Base-by-base conservation (phyloP, 2,888 invertebrate species). In the Amphipoea lucens region DNA sequence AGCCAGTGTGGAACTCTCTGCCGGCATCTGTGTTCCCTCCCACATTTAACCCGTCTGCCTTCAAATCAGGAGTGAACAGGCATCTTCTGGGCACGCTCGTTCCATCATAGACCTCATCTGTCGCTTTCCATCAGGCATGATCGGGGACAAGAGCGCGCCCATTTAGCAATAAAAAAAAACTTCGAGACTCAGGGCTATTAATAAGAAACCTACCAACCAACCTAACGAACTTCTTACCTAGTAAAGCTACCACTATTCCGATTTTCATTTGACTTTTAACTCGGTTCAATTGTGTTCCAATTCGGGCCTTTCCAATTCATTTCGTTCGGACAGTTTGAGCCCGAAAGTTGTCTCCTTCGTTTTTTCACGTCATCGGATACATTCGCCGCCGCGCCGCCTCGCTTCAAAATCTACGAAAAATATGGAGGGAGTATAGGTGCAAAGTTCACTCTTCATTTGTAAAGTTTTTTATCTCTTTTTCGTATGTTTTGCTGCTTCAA, bases 331-430 rank as follows among this genome's bases (percentile, higher is more conserved):
- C 54, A 66, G 63, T 82, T 83, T 36, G 67, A 57, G 60, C 62
- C 29, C 42, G 4, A 67, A 66, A 73, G 11, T 45, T 17, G 62
- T 48, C 20, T 51, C 6, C 45, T 69, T 73, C 75, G n/a, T 83
- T 86, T 86, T 83, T 83, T 75, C 66, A 42, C 14, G 66, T 60
- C 86, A 78, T n/a, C 36, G 74, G 62, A 45, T 65, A 73, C 42
- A 57, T 78, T 51, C 17, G 40, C 29, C 20, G 40, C 40, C 40
- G 4, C 40, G 4, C 4, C 40, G 4, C 60, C 51, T n/a, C n/a
- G 72, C 62, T 69, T 62, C 66, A 4, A 75, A 78, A 84, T 70
- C 42, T 82, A 72, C 72, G 42, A 60, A 70, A 71, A 67, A 67
- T 68, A 66, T 40, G 29, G 51, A 14, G 48, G 14, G 7, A 20